These are phyloP conservation scores for Tetragnatha versicolor DNA, from an alignment of 1,140 invertebrate genomes.

Conservation along the genomic window DNA sequence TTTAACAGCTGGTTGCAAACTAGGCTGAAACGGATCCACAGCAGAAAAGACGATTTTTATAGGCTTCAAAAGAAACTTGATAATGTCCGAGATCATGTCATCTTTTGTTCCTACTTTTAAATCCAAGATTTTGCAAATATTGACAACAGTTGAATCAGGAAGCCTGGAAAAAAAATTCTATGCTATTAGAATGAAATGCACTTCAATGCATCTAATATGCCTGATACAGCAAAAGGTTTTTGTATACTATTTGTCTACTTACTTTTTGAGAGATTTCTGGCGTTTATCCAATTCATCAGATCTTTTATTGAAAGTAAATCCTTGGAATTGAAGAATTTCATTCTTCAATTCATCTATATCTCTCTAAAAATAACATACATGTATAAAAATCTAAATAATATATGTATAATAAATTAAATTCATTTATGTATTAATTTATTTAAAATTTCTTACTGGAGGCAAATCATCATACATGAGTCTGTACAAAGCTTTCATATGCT, in stretches of 20 bases:
- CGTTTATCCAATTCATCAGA: conserved; percentile 26
- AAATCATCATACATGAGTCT: conserved; percentile 6
- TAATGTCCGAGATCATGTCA: conserved; percentile 24
- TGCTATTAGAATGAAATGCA: background rate
- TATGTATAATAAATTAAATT: background rate
- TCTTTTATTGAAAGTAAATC: conserved; percentile 18
- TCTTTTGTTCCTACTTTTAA: conserved; percentile 4
- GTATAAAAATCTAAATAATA: background rate
- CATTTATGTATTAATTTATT: background rate
- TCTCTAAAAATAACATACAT: conserved; percentile 12
- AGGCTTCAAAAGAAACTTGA: conserved; percentile 39
- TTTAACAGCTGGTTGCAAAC: conserved; percentile 26
- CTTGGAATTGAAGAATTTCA: conserved; percentile 15
- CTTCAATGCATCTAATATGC: background rate
- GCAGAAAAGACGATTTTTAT: background rate
- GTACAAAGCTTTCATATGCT: background rate
- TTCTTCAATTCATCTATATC: background rate
- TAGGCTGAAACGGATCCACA: conserved; percentile 12
- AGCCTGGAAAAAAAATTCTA: background rate
- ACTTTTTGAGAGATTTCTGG: conserved; percentile 6
- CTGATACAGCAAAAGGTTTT: background rate
- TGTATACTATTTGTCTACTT: too few species aligned
- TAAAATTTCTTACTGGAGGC: conserved; percentile 21
- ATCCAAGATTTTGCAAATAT: conserved; percentile 26
- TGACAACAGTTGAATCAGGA: background rate